Percentiles rank a stretch among this genome's conserved stretches.
phyloP scores from a whole-genome alignment of 1,140 invertebrate species.

The Cydia fagiglandana region DNA sequence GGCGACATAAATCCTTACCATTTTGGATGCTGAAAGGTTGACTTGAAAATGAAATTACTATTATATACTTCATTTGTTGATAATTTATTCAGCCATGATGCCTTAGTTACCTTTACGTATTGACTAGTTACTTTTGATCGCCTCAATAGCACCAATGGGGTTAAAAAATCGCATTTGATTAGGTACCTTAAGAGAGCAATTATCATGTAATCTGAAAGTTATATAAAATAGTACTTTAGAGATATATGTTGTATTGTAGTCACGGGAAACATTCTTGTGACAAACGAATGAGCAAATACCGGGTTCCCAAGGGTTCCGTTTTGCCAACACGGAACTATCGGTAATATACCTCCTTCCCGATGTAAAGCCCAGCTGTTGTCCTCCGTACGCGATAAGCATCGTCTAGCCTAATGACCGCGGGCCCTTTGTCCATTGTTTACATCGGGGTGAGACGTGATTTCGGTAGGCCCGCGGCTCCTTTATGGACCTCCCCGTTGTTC shows the following conservation, averaged over 20 bases:
- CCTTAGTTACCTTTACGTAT: no score
- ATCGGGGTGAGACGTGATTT: slow-evolving; percentile 34
- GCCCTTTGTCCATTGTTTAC: slow-evolving; percentile 36
- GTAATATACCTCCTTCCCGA: neutral
- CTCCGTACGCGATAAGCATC: slow-evolving; percentile 31
- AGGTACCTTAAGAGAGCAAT: no score
- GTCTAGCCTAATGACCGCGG: slow-evolving; percentile 32
- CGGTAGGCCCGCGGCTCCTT: slow-evolving; percentile 34
- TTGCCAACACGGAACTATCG: slow-evolving; percentile 16
- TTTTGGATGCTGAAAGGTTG: neutral
- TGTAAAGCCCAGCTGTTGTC: slow-evolving; percentile 18
- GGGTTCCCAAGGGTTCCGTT: neutral
- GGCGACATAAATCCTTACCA: neutral
- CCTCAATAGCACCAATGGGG: no score
- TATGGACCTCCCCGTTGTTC: slow-evolving; percentile 32
- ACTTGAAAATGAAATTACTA: no score
- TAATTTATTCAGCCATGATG: no score
- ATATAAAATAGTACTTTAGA: no score
- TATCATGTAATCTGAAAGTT: no score
- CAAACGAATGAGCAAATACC: neutral
- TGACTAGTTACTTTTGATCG: no score
- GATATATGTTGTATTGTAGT: no score
- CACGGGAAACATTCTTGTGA: no score
- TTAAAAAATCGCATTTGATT: no score
- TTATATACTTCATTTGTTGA: no score